Conservation (phyloP, 2,888 invertebrate genomes). For the Cataglyphis rosenhaueri region DNA sequence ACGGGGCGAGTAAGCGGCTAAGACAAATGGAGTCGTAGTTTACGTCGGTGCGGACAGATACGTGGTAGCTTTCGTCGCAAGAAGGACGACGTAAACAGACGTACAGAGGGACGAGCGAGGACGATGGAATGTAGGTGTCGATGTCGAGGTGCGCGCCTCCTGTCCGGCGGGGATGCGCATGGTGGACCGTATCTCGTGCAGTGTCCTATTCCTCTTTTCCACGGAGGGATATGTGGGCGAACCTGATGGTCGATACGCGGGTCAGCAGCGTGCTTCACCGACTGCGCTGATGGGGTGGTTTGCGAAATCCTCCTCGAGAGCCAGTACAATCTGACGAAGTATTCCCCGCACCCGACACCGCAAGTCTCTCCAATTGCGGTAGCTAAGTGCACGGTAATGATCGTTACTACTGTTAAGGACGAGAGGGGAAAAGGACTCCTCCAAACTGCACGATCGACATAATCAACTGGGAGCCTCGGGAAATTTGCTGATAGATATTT, state of each 20-base stretch:
- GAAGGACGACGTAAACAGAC: slow-evolving; percentile 68
- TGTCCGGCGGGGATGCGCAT: slow-evolving; percentile 56
- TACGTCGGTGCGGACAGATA: slow-evolving; percentile 53
- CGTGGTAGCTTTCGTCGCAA: slow-evolving; percentile 48
- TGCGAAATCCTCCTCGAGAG: slow-evolving; percentile 74
- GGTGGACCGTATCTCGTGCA: slow-evolving; percentile 65
- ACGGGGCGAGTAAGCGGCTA: slow-evolving; percentile 13
- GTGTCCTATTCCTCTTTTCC: slow-evolving; percentile 56
- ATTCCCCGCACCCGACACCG: slow-evolving; percentile 59
- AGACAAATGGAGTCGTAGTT: slow-evolving; percentile 55
- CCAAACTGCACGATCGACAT: slow-evolving; percentile 19
- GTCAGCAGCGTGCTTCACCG: slow-evolving; percentile 79
- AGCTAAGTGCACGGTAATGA: slow-evolving; percentile 66
- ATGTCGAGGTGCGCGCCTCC: slow-evolving; percentile 56
- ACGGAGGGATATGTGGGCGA: slow-evolving; percentile 54
- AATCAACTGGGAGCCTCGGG: slow-evolving; percentile 4
- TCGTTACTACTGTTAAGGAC: slow-evolving; percentile 70
- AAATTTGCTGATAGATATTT: background rate
- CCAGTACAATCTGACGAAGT: slow-evolving; percentile 75
- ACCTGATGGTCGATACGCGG: slow-evolving; percentile 78
- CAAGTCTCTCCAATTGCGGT: slow-evolving; percentile 33
- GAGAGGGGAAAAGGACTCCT: slow-evolving; percentile 41
- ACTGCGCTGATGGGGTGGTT: slow-evolving; percentile 78
- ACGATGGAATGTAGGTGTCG: slow-evolving; percentile 60
- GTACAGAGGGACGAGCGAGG: slow-evolving; percentile 40